Conservation (phyloP, 2,888 invertebrate genomes). For the Temnothorax ravouxi region DNA sequence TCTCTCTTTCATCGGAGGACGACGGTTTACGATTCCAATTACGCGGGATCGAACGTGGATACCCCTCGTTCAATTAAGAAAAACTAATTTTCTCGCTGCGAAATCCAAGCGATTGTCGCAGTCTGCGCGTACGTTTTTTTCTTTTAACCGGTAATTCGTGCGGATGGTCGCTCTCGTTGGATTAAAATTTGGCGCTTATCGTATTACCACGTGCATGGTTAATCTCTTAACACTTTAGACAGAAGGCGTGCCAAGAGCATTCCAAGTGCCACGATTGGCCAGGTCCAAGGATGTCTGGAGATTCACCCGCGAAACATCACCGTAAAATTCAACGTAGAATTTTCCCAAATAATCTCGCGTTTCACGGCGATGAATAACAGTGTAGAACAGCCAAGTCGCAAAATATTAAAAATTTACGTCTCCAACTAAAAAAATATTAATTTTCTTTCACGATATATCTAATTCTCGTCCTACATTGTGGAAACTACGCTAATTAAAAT, state of each 20-base stretch:
- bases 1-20: background rate
- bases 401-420: background rate
- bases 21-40: slow-evolving; percentile 75
- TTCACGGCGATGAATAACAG: background rate
- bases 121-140: slow-evolving; percentile 54
- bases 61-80: slow-evolving; percentile 83
- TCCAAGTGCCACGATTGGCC: slow-evolving; percentile 49
- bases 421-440: background rate
- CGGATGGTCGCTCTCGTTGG: slow-evolving; percentile 68
- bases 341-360: background rate
- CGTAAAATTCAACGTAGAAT: background rate
- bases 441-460: background rate
- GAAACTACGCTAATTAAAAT: slow-evolving; percentile 34
- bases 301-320: background rate
- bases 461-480: background rate
- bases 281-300: background rate
- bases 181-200: slow-evolving; percentile 84
- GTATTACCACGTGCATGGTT: slow-evolving; percentile 75
- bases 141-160: slow-evolving; percentile 74
- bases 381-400: background rate
- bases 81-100: slow-evolving; percentile 82
- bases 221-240: slow-evolving; percentile 80
- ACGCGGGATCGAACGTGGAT: slow-evolving; percentile 70
- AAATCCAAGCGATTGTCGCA: slow-evolving; percentile 66
- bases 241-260: slow-evolving; percentile 32